Base-by-base conservation (phyloP, 2,888 invertebrate genomes). In the Trilocha varians region DNA sequence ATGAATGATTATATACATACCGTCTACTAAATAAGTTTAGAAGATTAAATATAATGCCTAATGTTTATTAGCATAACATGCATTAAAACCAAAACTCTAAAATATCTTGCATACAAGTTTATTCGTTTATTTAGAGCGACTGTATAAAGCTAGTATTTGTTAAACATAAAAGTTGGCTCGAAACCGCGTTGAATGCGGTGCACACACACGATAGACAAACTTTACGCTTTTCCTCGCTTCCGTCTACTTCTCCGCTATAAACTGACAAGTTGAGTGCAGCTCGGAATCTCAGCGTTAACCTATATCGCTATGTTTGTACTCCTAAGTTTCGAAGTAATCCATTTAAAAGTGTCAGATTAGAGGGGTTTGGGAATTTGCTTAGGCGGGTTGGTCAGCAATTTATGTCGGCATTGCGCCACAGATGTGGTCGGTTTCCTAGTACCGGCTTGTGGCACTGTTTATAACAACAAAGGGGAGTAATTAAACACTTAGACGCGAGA, bases 341-440 rank as follows among this genome's bases (percentile, higher is more conserved):
- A 70, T 74, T 71, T 66, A 73, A 75, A 76, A 76, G 71, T 76
- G 72, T 76, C 75, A 72, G 76, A 74, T 76, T 76, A 73, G 60
- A 66, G 65, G 59, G 64, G 61, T 57, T 56, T 50, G 65, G 64
- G 69, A 67, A 72, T 75, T 75, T 75, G 69, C 70, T 75, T 71
- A 74, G 71, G 70, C 62, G 61, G 62, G 68, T 60, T 57, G 71
- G 74, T 70, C 68, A 70, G 70, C 68, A 70, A 75, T 76, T 76
- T 76, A 76, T 75, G 72, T 68, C 66, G 53, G 62, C 60, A 56
- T 49, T 53, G 54, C 49, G 63, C 65, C 67, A 49, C 75, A 74
- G 66, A 74, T 75, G 76, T 59, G 71, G 70, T 70, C 52, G 55
- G 53, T 56, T 55, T 53, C 52, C 57, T 48, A 55, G 50, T 57